Base-by-base conservation (phyloP, 2,113 vertebrate genomes). In the Pterophyllum scalare region DNA sequence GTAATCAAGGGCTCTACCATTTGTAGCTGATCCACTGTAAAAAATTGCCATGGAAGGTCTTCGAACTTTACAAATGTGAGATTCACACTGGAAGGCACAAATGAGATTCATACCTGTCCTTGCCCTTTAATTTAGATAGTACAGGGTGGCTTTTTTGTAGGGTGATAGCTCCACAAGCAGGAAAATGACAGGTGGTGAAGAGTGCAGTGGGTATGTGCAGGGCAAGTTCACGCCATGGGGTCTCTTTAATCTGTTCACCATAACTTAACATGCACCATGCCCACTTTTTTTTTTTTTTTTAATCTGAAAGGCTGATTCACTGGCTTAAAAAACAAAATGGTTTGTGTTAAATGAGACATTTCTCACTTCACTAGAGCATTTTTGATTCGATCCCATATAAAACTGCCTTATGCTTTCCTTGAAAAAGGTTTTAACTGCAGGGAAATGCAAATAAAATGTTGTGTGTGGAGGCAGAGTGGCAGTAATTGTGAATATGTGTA, bases 131-230 rank as follows among this genome's bases (percentile, higher is more conserved):
- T 75, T 28, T n/a, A 60, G 62, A 38, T 70, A 31, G 43, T 82
- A 60, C 19, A 40, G 75, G 77, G 75, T 65, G 75, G 40, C 49
- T 82, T 75, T 79, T 70, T 84, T 75, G 70, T 79, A 75, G 62
- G 60, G 56, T 74, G 88, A 80, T 75, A 86, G 82, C 84, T 91
- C 67, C 65, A 70, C 64, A 62, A 75, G 57, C 83, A 65, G 46
- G 79, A 75, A 85, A 85, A 83, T 92, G 94, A 95, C 93, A 96
- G 96, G 94, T 95, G 94, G 94, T 81, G 90, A 83, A 80, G 80
- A 88, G 90, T 52, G 75, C 19, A 26, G 89, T 82, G 90, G 92
- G 60, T 85, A 85, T 86, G 92, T 81, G 87, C 77, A 89, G 84
- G 88, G 86, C 83, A 92, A 89, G 81, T 82, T 80, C 85, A 86